phyloP scores from a whole-genome alignment of 2,797 vertebrate species.

The Pristis pectinata region DNA sequence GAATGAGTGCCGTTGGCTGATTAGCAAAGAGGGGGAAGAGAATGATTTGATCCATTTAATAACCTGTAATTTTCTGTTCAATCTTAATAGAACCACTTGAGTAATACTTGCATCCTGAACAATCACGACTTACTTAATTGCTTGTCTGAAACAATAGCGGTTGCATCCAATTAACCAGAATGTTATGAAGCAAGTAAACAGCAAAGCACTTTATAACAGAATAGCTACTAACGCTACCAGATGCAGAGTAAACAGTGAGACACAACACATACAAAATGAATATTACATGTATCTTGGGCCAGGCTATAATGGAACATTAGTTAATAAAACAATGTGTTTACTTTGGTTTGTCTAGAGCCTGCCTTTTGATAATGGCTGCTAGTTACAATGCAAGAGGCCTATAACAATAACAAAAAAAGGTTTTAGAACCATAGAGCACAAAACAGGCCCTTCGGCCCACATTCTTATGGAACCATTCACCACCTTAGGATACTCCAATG shows the following conservation, averaged over 20 bases:
- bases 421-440: no score
- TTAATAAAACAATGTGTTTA: not conserved
- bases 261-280: not conserved
- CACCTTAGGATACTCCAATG: not conserved
- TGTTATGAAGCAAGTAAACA: not conserved
- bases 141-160: not conserved
- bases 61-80: not conserved
- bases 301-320: not conserved
- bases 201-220: not conserved
- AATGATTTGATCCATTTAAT: not conserved
- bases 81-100: not conserved
- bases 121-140: not conserved
- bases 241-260: not conserved
- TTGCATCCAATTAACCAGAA: not conserved
- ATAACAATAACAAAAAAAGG: not conserved
- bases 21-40: not conserved
- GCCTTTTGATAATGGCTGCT: not conserved
- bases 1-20: no score
- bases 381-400: not conserved
- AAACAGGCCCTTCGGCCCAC: no score
- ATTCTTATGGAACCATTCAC: not conserved
- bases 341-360: not conserved
- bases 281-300: not conserved
- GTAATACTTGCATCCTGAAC: not conserved
- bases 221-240: not conserved